Conservation (phyloP, 2,113 vertebrate genomes). For the Zootoca vivipara region DNA sequence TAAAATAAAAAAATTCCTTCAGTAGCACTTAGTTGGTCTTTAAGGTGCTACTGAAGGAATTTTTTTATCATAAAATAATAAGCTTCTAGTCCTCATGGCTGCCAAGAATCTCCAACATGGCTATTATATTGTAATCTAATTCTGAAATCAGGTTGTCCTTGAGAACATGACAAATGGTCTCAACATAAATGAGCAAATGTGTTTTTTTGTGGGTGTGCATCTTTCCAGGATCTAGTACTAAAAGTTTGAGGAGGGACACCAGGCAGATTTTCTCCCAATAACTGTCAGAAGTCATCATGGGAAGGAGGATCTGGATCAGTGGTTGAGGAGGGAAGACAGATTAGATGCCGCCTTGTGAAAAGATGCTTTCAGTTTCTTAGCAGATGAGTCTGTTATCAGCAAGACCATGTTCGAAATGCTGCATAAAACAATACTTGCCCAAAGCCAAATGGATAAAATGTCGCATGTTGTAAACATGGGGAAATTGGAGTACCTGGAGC, state of each 20-base stretch:
- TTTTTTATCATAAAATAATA: neutral
- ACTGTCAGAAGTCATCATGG: neutral
- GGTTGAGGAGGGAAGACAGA: neutral
- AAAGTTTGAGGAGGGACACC: neutral
- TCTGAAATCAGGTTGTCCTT: neutral
- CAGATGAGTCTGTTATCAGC: neutral
- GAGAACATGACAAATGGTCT: neutral
- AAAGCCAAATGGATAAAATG: neutral
- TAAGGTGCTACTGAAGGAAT: no score
- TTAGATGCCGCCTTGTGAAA: neutral
- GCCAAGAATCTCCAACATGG: no score
- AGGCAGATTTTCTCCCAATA: neutral
- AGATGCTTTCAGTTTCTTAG: neutral
- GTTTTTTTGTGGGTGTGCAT: neutral
- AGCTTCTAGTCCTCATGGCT: neutral
- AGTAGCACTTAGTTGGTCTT: no score
- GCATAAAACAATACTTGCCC: neutral
- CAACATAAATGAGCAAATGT: neutral
- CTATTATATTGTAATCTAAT: neutral
- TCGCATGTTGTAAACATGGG: neutral
- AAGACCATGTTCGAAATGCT: neutral
- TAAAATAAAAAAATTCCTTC: no score
- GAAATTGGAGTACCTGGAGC: neutral
- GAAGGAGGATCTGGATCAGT: neutral
- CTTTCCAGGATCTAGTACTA: neutral